Percentiles rank a stretch among this genome's conserved stretches.
Conservation (phyloP, 2,888 invertebrate species). For the Iphiclides podalirius region DNA sequence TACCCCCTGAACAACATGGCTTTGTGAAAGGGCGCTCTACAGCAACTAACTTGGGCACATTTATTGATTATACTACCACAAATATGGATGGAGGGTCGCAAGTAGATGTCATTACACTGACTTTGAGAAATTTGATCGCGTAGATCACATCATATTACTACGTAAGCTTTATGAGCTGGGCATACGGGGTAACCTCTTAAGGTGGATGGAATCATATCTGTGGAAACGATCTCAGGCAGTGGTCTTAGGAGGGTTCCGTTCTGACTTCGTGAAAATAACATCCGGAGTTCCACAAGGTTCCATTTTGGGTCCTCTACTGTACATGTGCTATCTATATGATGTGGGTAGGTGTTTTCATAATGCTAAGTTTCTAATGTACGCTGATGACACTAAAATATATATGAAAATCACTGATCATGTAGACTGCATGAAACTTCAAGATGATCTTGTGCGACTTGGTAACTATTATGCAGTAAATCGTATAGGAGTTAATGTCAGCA, state of each 20-base stretch:
- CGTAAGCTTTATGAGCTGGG: background rate
- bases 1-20: too few species aligned
- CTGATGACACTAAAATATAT: background rate
- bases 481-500: background rate
- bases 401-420: background rate
- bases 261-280: too few species aligned
- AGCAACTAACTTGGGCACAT: background rate
- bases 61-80: background rate
- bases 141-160: too few species aligned
- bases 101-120: background rate
- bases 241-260: too few species aligned
- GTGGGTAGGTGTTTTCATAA: background rate
- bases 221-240: too few species aligned
- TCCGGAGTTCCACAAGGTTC: background rate
- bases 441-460: background rate
- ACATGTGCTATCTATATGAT: background rate
- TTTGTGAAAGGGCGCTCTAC: background rate
- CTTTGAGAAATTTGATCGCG: background rate
- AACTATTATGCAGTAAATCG: background rate
- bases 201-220: background rate
- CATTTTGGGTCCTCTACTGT: background rate
- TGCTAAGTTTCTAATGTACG: too few species aligned
- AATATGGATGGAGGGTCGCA: background rate
- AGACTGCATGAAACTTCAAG: background rate
- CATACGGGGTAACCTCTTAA: background rate